Base-by-base conservation (phyloP, 2,888 invertebrate genomes). In the Temnothorax ravouxi region DNA sequence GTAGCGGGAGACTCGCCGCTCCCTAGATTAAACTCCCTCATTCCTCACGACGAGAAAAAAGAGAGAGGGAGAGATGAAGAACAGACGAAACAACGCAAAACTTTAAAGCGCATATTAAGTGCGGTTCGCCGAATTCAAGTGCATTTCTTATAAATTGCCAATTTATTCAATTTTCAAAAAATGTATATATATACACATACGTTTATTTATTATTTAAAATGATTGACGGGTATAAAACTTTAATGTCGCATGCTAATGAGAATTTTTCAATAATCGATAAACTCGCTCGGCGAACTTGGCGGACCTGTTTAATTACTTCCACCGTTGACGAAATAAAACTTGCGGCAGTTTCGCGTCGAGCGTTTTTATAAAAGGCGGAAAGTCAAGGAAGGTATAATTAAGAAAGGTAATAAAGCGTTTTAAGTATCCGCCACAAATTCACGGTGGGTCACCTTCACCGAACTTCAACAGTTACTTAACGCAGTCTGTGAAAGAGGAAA, bases 1-100 rank as follows among this genome's bases (percentile, higher is more conserved):
- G 56, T 83, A 50, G 71, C 38, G 54, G 34, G 69, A 84, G 62
- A 76, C 69, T 71, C 66, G 54, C 75, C 69, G 21, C 34, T 59
- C 44, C 34, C 29, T 18, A 56, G 56, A 69, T 79, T 79, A 56
- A 71, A 67, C 29, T 62, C 34, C 9, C 66, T 52, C 29, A 29
- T 41, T 13, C 5, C n/a, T 18, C 47, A 13, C 8, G 13, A 44
- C 5, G 47, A 47, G 15, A 41, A n/a, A 50, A 41, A 13, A 29
- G 15, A 21, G 21, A 21, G 9, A 18, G 41, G 11, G 18, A 11
- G 8, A 61, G 3, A 25, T 4, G 11, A 44, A 9, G 9, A 9
- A 44, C 41, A 3, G 9, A 64, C 21, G 41, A 66, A 25, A 66
- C 25, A 44, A 15, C 15, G 52, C 25, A 3, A 72, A 5, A 41